A percentile compares a stretch with the other conserved stretches of the same genome.
Conservation (phyloP, 2,888 invertebrate species). For the Ectemnius cavifrons region DNA sequence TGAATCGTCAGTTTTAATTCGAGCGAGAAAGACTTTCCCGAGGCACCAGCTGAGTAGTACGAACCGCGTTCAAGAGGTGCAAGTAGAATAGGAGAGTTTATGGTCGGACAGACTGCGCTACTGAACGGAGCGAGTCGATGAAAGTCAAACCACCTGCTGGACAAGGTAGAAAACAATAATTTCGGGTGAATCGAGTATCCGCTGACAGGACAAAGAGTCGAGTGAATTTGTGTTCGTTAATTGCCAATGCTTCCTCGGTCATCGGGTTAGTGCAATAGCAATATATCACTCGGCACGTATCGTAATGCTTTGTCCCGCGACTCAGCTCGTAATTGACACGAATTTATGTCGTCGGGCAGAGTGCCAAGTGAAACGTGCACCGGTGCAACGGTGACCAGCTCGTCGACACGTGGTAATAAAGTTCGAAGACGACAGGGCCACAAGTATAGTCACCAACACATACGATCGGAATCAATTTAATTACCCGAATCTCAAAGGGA, state of each 20-base stretch:
- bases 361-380: slow-evolving; percentile 46
- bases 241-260: slow-evolving; percentile 14
- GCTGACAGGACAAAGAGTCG: neutral
- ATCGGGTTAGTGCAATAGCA: slow-evolving; percentile 22
- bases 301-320: slow-evolving; percentile 39
- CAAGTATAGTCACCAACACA: slow-evolving; percentile 8
- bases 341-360: slow-evolving; percentile 49
- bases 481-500: neutral
- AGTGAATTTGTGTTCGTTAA: slow-evolving; percentile 27
- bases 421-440: slow-evolving; percentile 37
- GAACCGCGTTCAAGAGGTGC: neutral
- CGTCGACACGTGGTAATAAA: slow-evolving; percentile 21
- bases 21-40: neutral
- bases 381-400: slow-evolving; percentile 19
- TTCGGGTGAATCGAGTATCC: neutral
- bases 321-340: slow-evolving; percentile 47
- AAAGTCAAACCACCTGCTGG: neutral
- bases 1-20: no score
- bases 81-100: no score
- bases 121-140: no score
- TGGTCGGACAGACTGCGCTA: no score
- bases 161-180: neutral
- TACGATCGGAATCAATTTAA: neutral
- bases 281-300: slow-evolving; percentile 28
- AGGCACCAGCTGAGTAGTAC: neutral